Evolutionary conservation across 2,888 invertebrate species (phyloP).

Genomic region (Drosophila affinis): DNA sequence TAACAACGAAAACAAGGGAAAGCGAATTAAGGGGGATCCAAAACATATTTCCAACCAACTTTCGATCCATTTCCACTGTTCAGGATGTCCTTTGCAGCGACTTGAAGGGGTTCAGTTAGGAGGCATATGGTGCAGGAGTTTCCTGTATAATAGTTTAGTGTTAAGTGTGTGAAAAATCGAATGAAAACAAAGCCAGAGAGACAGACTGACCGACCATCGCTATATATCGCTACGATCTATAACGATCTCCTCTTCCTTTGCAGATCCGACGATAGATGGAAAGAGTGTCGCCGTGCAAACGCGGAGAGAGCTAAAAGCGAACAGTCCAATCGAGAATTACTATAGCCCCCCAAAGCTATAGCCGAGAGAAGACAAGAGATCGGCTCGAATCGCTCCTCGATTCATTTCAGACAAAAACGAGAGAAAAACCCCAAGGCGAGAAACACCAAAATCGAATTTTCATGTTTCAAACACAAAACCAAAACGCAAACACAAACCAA

Average conservation of each 20-base stretch:
- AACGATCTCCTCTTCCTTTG: slow-evolving; percentile 38
- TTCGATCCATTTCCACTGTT: no score
- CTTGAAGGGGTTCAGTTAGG: neutral
- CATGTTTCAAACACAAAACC: slow-evolving; percentile 43
- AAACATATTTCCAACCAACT: no score
- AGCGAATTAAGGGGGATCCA: no score
- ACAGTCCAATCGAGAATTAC: slow-evolving; percentile 22
- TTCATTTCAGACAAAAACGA: slow-evolving; percentile 41
- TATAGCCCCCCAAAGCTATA: slow-evolving; percentile 18
- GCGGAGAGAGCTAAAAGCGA: slow-evolving; percentile 47
- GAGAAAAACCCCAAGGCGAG: slow-evolving; percentile 34
- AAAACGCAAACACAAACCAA: slow-evolving; percentile 13
- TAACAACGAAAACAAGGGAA: neutral
- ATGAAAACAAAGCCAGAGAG: neutral
- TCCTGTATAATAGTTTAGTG: no score
- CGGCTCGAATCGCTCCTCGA: slow-evolving; percentile 26
- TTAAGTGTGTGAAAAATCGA: no score
- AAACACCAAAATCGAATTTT: slow-evolving; percentile 44
- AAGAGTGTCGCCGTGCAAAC: slow-evolving; percentile 52
- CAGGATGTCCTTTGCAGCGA: neutral
- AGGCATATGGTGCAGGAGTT: no score
- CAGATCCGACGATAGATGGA: slow-evolving; percentile 71
- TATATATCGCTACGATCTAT: neutral
- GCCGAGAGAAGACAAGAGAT: slow-evolving; percentile 28
- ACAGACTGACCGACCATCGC: neutral